These are phyloP conservation scores for Ornithoptera priamus DNA, from an alignment of 2,888 invertebrate species.

Conservation along the genomic window DNA sequence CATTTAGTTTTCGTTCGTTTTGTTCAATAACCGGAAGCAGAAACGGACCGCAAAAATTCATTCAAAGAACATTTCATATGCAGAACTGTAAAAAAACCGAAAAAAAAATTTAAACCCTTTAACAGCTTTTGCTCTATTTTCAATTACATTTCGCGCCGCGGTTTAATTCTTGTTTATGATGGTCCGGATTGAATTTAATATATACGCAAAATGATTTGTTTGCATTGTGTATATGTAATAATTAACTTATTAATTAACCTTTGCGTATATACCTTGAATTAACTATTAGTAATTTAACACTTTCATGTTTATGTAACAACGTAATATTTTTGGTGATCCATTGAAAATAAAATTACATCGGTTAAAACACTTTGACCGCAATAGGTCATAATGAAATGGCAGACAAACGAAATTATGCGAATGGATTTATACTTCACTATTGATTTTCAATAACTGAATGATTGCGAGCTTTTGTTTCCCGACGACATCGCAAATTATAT, in stretches of 20 bases:
- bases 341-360: too few species aligned
- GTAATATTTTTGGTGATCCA: too few species aligned
- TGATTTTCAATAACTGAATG: slow-evolving; percentile 7
- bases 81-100: slow-evolving; percentile 1
- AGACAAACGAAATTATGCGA: slow-evolving; percentile 7
- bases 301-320: too few species aligned
- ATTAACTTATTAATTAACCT: too few species aligned
- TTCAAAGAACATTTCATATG: slow-evolving; percentile 4
- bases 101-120: not conserved
- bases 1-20: not conserved
- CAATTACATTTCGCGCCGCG: not conserved
- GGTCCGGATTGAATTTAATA: not conserved
- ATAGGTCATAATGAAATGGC: not conserved
- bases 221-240: too few species aligned
- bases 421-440: slow-evolving; percentile 13
- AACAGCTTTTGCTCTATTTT: not conserved
- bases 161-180: not conserved
- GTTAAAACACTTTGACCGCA: not conserved
- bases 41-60: slow-evolving; percentile 5
- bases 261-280: too few species aligned
- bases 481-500: slow-evolving; percentile 13
- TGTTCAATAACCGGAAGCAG: not conserved
- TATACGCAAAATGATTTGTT: not conserved
- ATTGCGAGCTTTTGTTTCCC: not conserved
- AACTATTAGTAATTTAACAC: too few species aligned